These are phyloP conservation scores for Coryphaenoides rupestris DNA, from an alignment of 2,113 vertebrate genomes.

Conservation along the genomic window DNA sequence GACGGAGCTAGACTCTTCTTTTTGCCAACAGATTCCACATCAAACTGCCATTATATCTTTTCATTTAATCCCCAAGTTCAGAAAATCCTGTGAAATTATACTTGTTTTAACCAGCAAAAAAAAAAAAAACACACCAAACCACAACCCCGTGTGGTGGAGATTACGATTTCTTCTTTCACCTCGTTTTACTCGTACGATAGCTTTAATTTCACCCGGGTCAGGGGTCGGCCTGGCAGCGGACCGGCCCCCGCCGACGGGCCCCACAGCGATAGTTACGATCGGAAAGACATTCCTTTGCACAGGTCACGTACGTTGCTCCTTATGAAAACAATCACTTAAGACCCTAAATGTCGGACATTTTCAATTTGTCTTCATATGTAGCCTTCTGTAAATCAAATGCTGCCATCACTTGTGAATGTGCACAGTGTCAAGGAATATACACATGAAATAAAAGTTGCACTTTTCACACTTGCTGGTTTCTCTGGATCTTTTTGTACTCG, in stretches of 20 bases:
- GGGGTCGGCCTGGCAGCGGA: constrained; percentile 5
- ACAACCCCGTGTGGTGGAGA: constrained; percentile 1
- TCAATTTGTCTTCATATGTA: not conserved
- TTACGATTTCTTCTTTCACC: not conserved
- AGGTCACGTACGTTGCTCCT: not conserved
- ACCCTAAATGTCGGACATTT: constrained; percentile 13
- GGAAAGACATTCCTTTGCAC: constrained; percentile 32
- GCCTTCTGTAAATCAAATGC: constrained; percentile 1
- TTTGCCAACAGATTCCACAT: too few relatives aligned
- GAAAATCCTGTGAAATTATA: too few relatives aligned
- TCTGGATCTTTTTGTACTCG: not conserved
- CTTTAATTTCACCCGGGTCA: constrained; percentile 38
- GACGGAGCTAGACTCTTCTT: too few relatives aligned
- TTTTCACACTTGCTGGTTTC: constrained; percentile 57
- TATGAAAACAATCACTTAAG: not conserved
- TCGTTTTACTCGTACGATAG: constrained; percentile 15
- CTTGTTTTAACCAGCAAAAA: not conserved
- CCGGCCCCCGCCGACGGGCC: not conserved
- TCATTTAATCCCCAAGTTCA: too few relatives aligned
- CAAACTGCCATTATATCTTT: too few relatives aligned
- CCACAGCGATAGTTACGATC: not conserved
- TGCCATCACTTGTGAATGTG: constrained; percentile 24
- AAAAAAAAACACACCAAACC: too few relatives aligned
- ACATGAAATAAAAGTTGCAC: constrained; percentile 50
- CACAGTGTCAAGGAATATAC: not conserved